These are phyloP conservation scores for Eilema griseolum DNA, from an alignment of 2,888 invertebrate genomes.

Conservation along the genomic window DNA sequence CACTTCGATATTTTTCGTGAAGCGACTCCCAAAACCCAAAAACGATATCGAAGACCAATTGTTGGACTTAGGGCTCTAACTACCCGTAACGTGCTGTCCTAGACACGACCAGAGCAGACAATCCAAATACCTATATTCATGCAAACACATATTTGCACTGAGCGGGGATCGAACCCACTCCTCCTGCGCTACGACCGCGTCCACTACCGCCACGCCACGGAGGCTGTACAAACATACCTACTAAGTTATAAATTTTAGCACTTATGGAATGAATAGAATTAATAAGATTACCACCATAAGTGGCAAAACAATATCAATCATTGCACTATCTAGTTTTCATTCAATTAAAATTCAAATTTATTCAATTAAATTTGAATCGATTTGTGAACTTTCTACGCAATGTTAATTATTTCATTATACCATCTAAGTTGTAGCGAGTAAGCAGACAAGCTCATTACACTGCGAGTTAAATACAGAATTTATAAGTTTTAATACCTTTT, in stretches of 20 bases:
- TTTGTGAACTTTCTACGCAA: conserved; percentile 15
- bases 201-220: no score
- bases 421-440: conserved; percentile 3
- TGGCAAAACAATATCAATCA: background rate
- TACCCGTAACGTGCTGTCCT: no score
- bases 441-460: conserved; percentile 15
- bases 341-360: conserved; percentile 5
- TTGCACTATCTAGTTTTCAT: background rate
- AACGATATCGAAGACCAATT: no score
- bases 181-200: no score
- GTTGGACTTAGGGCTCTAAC: no score
- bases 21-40: no score
- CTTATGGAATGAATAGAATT: background rate
- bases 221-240: background rate
- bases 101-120: no score
- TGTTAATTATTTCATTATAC: conserved; percentile 10
- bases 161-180: no score
- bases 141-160: no score
- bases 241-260: background rate
- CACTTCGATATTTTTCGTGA: no score
- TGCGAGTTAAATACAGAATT: conserved; percentile 13
- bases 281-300: background rate
- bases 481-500: conserved; percentile 12
- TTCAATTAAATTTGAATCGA: conserved; percentile 12
- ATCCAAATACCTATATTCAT: no score